Percentiles rank a stretch among this genome's conserved stretches.
These are phyloP conservation scores for Nylanderia fulva DNA, from an alignment of 1,140 invertebrate genomes.

Conservation along the genomic window DNA sequence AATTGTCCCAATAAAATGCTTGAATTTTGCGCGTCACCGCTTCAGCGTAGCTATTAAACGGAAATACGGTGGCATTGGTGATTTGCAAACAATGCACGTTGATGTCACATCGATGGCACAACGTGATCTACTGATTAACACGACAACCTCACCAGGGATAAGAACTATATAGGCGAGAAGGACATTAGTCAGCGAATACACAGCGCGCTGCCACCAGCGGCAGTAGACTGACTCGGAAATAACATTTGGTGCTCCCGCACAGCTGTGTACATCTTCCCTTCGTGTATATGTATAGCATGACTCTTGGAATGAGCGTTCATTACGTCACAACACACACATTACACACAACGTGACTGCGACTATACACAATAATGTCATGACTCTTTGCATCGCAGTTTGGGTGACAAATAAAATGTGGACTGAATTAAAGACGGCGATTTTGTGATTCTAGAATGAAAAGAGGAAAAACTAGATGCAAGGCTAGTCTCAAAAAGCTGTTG, in stretches of 20 bases:
- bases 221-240: conserved; percentile 64
- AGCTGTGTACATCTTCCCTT: not conserved
- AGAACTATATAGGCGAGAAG: not conserved
- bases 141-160: not conserved
- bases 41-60: not conserved
- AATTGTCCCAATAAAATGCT: not conserved
- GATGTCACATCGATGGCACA: not conserved
- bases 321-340: not conserved
- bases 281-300: not conserved
- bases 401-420: not conserved
- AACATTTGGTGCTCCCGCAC: not conserved
- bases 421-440: not conserved
- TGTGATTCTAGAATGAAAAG: not conserved
- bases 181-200: not conserved
- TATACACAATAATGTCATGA: no score
- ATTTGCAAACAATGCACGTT: not conserved
- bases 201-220: conserved; percentile 44
- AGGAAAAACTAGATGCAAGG: not conserved
- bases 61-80: not conserved
- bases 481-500: not conserved
- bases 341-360: not conserved
- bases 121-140: not conserved
- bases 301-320: not conserved
- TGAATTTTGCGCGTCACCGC: not conserved
- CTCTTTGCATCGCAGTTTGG: not conserved